Evolutionary conservation across 2,113 vertebrate genomes (phyloP).

Genomic region (Phocoena sinus): DNA sequence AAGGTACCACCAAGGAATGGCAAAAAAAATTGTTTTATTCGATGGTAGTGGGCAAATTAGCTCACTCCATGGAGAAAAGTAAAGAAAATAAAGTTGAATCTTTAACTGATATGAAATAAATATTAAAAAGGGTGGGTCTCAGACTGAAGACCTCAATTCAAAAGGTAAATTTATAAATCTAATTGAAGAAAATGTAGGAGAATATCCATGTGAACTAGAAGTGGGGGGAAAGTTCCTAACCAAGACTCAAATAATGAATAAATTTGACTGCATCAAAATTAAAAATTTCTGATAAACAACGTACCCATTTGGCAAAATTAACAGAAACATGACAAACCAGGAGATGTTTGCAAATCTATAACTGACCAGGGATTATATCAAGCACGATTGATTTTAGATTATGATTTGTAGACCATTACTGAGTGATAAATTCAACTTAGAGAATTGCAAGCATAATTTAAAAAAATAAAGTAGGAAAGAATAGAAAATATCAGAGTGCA

Average conservation of each 20-base stretch:
- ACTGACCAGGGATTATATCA: not conserved
- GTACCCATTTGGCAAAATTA: not conserved
- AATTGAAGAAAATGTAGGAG: not conserved
- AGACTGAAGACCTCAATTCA: not conserved
- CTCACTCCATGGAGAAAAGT: not conserved
- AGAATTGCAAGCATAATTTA: not conserved
- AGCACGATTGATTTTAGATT: not conserved
- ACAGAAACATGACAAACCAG: not conserved
- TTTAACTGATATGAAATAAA: not conserved
- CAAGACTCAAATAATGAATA: not conserved
- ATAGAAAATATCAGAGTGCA: not conserved
- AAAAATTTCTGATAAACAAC: not conserved
- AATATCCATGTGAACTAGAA: not conserved
- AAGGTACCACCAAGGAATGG: not conserved
- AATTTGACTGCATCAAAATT: not conserved
- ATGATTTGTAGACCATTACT: not conserved
- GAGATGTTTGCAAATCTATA: not conserved
- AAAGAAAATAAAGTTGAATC: not conserved
- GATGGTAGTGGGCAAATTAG: not conserved
- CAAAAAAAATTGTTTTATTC: not conserved
- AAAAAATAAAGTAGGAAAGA: not conserved
- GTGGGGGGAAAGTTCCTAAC: not conserved
- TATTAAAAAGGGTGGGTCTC: not conserved
- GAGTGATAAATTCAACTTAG: not conserved
- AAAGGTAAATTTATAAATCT: not conserved